Conservation (phyloP, 2,888 invertebrate genomes). For the Ctenicera cuprea region DNA sequence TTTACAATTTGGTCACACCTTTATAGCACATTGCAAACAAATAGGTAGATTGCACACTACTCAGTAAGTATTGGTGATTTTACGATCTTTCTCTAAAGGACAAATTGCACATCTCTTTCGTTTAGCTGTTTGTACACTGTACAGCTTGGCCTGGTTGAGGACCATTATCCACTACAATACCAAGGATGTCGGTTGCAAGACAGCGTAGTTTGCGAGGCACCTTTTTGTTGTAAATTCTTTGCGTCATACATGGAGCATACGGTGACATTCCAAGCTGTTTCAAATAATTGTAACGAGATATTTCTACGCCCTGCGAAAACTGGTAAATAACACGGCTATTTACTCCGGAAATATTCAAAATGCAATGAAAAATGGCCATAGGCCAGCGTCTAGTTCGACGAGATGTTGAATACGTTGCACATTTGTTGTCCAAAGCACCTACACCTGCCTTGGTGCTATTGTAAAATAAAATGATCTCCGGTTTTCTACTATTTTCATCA, state of each 20-base stretch:
- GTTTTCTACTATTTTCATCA: slow-evolving; percentile 52
- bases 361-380: slow-evolving; percentile 54
- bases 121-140: not conserved
- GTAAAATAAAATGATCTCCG: slow-evolving; percentile 59
- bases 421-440: slow-evolving; percentile 58
- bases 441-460: slow-evolving; percentile 59
- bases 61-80: not conserved
- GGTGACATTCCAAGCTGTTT: not conserved
- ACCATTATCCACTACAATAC: not conserved
- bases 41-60: not conserved
- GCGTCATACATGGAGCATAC: not conserved
- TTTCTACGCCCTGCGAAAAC: not conserved
- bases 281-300: not conserved
- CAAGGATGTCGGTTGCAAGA: not conserved
- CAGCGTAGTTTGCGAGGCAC: slow-evolving; percentile 3
- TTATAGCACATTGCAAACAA: not conserved
- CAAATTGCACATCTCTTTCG: not conserved
- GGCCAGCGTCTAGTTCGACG: slow-evolving; percentile 60
- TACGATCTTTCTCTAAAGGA: slow-evolving; percentile 1
- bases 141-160: not conserved
- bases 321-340: slow-evolving; percentile 16
- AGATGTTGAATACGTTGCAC: slow-evolving; percentile 56
- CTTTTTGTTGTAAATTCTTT: not conserved
- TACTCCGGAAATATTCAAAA: slow-evolving; percentile 22
- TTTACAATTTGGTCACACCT: slow-evolving; percentile 9